Evolutionary conservation across 2,113 vertebrate genomes (phyloP), one percentile per base, ranked within the genome.

Genomic region (Seriola rivoliana): DNA sequence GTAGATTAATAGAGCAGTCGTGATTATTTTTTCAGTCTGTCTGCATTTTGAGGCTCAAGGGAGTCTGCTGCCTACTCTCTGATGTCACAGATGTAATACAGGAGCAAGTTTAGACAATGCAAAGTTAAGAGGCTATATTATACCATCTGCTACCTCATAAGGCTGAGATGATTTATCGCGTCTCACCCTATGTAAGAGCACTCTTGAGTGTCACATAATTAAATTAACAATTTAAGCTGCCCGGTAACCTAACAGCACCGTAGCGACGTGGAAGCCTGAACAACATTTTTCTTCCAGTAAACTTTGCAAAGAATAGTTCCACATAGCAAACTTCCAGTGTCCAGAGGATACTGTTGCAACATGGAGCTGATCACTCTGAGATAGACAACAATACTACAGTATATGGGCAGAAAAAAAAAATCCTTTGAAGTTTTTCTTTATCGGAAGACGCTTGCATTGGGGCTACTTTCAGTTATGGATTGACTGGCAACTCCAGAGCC

Each of bases 401-500:
- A 10, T 42, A 80, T 2, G 17, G 69, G 19, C 6, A 21, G 57
- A 36, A 58, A 21, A 23, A 40, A 19, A 52, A 64, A 42, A 44
- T 10, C 62, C 83, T 88, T 90, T 89, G 75, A 87, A 87, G 77
- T 85, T 69, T 65, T 59, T 60, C 68, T 78, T 88, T 60, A 69
- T 73, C 44, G 58, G 38, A 38, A 80, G 87, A 73, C 71, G 40
- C 72, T 80, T 89, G 78, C 91, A 87, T 68, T 42, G 81, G 88
- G 90, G 88, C 81, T 69, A 74, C 87, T 89, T 75, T 88, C 64
- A 80, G 67, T 48, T 79, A 65, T 64, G 84, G 81, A 88, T 70
- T 92, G 92, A 93, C 90, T 89, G 87, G 85, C 91, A 93, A 93
- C 91, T 93, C 81, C 21, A 11, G 79, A 92, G 87, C 78, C 81